A percentile compares a stretch with the other conserved stretches of the same genome.
phyloP scores from a whole-genome alignment of 2,888 invertebrate species.

The Drosophila siamana region DNA sequence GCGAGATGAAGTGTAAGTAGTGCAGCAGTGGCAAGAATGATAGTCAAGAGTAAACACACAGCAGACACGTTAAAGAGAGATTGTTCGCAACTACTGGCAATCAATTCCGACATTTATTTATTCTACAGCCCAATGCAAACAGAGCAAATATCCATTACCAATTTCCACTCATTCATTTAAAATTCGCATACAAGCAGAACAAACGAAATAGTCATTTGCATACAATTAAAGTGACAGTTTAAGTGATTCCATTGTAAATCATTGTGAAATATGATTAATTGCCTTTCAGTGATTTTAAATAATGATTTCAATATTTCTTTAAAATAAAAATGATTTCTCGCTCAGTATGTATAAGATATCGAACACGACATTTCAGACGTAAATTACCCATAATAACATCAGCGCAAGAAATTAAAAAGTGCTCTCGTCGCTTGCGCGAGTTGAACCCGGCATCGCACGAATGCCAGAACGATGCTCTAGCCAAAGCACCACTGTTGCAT shows the following conservation, averaged over 20 bases:
- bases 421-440: not conserved
- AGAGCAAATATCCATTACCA: not conserved
- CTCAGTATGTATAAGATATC: slow-evolving; percentile 79
- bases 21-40: not conserved
- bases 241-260: too few species aligned
- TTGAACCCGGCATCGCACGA: slow-evolving; percentile 32
- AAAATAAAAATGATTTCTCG: slow-evolving; percentile 56
- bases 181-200: too few species aligned
- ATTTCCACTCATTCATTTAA: not conserved
- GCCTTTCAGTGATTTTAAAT: not conserved
- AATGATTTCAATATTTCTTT: not conserved
- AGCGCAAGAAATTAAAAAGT: slow-evolving; percentile 70
- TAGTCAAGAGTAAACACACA: not conserved
- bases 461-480: not conserved
- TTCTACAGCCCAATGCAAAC: not conserved
- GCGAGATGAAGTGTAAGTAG: not conserved
- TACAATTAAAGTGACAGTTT: too few species aligned
- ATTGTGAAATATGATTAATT: too few species aligned
- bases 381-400: slow-evolving; percentile 85
- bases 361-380: slow-evolving; percentile 83
- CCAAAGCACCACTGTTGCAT: slow-evolving; percentile 42
- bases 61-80: not conserved
- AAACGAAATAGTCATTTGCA: too few species aligned
- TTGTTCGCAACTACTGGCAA: not conserved
- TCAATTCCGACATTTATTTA: not conserved